Conservation (phyloP, 2,888 invertebrate genomes). For the Aspidiotus rigidus region DNA sequence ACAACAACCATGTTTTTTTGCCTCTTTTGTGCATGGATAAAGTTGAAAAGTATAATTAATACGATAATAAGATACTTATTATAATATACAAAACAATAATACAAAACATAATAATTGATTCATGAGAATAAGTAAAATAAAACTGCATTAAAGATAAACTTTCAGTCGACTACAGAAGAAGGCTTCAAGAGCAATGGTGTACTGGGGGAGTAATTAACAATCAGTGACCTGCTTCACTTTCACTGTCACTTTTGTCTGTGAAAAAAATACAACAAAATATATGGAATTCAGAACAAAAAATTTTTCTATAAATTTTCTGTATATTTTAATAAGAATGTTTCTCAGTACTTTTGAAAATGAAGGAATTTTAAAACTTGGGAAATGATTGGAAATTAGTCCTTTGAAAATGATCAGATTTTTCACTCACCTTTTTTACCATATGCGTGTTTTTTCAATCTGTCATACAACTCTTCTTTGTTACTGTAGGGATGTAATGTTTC, state of each 20-base stretch:
- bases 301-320: neutral
- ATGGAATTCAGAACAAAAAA: neutral
- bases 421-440: slow-evolving; percentile 86
- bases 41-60: no score
- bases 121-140: no score
- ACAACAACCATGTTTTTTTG: no score
- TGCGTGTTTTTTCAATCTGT: slow-evolving; percentile 88
- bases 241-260: slow-evolving; percentile 88
- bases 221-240: slow-evolving; percentile 58
- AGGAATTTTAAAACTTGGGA: neutral
- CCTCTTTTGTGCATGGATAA: no score
- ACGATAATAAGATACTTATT: no score
- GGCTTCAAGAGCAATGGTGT: no score
- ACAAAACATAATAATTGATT: no score
- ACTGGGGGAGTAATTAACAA: neutral
- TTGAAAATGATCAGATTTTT: no score
- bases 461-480: slow-evolving; percentile 90
- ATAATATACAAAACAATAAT: no score
- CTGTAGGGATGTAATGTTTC: slow-evolving; percentile 61
- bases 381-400: neutral
- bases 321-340: neutral
- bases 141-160: no score
- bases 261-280: slow-evolving; percentile 41
- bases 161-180: no score
- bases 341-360: neutral